Evolutionary conservation across 2,797 vertebrate species (phyloP).

Genomic region (Crocodylus rhombifer): DNA sequence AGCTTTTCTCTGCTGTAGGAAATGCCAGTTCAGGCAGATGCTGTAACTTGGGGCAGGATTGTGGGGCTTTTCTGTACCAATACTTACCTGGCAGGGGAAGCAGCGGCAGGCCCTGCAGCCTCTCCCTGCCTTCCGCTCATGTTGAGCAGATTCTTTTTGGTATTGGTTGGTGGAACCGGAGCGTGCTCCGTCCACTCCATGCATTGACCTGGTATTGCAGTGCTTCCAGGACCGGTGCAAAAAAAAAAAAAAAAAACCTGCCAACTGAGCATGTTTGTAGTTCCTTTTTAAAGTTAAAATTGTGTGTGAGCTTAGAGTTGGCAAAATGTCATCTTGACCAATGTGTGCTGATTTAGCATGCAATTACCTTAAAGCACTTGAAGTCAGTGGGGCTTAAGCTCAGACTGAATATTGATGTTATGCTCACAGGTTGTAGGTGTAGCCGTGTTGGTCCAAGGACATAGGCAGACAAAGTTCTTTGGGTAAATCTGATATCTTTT

Average conservation of each 20-base stretch:
- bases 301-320: neutral
- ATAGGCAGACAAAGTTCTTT: too few relatives aligned
- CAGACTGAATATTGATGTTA: neutral
- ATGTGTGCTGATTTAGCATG: neutral
- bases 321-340: neutral
- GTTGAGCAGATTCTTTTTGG: too few relatives aligned
- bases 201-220: too few relatives aligned
- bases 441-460: too few relatives aligned
- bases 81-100: too few relatives aligned
- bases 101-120: too few relatives aligned
- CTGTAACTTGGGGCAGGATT: neutral
- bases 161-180: too few relatives aligned
- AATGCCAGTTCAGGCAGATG: neutral
- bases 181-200: too few relatives aligned
- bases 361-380: neutral
- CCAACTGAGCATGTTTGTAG: neutral
- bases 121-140: too few relatives aligned
- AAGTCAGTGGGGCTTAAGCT: neutral
- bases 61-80: neutral
- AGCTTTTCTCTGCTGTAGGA: neutral
- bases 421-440: neutral
- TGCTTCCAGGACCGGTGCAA: too few relatives aligned
- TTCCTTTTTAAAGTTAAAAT: neutral
- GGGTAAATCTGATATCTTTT: too few relatives aligned
- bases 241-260: neutral